phyloP scores from a whole-genome alignment of 2,888 invertebrate genomes.

The Galerucella nymphaeae region DNA sequence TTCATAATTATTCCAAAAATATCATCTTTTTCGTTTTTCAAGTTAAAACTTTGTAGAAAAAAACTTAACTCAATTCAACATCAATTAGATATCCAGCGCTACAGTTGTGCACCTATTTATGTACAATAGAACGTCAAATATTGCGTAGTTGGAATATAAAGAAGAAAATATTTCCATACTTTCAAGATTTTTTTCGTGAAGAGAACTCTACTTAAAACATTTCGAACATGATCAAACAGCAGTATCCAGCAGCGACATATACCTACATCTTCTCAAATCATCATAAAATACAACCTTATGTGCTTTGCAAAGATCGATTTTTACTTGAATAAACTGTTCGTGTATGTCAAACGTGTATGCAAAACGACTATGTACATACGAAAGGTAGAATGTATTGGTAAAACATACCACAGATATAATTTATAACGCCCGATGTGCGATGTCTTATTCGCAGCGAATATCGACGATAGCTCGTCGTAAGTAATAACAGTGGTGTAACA shows the following conservation, averaged over 20 bases:
- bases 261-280: conserved; percentile 23
- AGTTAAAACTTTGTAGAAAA: too few relatives aligned
- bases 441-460: conserved; percentile 21
- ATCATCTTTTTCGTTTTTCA: too few relatives aligned
- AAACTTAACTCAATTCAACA: too few relatives aligned
- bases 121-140: too few relatives aligned
- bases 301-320: conserved; percentile 11
- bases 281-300: conserved; percentile 29
- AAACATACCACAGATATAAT: conserved; percentile 26
- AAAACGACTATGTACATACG: conserved; percentile 11
- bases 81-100: too few relatives aligned
- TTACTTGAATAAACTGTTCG: neutral
- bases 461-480: conserved; percentile 13
- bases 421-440: conserved; percentile 24
- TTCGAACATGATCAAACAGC: conserved; percentile 18
- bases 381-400: conserved; percentile 27
- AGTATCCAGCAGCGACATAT: conserved; percentile 21
- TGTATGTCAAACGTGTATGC: conserved; percentile 10
- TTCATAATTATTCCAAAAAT: too few relatives aligned
- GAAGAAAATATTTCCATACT: too few relatives aligned
- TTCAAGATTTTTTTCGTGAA: too few relatives aligned
- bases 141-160: too few relatives aligned
- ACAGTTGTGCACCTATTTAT: too few relatives aligned
- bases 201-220: neutral
- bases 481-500: conserved; percentile 10